These are phyloP conservation scores for Burhinus bistriatus DNA, from an alignment of 2,113 vertebrate genomes.

Conservation along the genomic window DNA sequence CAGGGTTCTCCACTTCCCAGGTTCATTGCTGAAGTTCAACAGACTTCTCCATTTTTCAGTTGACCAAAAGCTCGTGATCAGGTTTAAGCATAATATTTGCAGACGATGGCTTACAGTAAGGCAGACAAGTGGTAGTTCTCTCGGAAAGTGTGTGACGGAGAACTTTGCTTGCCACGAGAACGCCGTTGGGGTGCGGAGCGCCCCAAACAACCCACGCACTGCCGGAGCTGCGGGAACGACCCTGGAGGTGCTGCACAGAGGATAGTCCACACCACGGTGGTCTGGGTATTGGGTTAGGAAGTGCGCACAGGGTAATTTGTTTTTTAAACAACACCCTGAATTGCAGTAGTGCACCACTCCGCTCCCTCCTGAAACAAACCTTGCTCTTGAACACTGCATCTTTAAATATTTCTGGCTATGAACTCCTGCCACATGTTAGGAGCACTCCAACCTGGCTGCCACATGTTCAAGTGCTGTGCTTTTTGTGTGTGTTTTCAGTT, in stretches of 20 bases:
- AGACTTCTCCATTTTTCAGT: not conserved
- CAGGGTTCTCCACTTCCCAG: not conserved
- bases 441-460: conserved; percentile 69
- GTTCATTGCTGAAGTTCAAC: not conserved
- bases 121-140: not conserved
- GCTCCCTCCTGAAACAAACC: not conserved
- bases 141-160: not conserved
- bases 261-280: not conserved
- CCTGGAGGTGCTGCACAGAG: not conserved
- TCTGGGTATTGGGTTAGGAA: not conserved
- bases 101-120: not conserved
- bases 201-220: not conserved
- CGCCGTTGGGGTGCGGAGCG: accelerated
- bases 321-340: not conserved
- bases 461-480: conserved; percentile 60
- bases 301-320: accelerated
- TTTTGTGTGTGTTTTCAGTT: not conserved
- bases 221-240: not conserved
- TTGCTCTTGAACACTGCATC: conserved; percentile 24
- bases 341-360: accelerated
- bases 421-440: conserved; percentile 52
- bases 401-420: conserved; percentile 68
- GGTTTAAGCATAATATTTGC: not conserved
- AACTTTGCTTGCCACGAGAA: not conserved
- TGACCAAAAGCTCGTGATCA: not conserved